These are phyloP conservation scores for Cepphus grylle DNA, from an alignment of 2,113 vertebrate species.

Conservation along the genomic window DNA sequence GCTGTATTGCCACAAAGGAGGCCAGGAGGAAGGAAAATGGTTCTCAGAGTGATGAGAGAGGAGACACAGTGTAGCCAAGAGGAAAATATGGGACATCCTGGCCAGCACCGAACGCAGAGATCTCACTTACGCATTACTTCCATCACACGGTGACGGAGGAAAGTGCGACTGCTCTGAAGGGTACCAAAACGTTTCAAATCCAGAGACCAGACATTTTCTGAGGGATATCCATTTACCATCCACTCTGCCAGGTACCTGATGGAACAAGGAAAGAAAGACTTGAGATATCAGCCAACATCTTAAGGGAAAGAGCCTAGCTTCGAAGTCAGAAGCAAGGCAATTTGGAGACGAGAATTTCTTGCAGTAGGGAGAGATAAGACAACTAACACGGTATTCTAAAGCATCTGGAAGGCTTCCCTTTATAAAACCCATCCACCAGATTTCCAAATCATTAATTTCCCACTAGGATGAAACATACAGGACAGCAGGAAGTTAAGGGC, in stretches of 20 bases:
- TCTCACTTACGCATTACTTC: constrained; percentile 95
- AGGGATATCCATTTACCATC: constrained; percentile 93
- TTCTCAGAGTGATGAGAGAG: not conserved
- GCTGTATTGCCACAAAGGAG: not conserved
- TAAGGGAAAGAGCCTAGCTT: not conserved
- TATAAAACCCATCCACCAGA: not conserved
- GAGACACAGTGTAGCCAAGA: not conserved
- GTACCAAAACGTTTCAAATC: constrained; percentile 94
- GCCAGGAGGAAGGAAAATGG: not conserved
- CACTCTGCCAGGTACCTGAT: constrained; percentile 93
- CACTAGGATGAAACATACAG: not conserved
- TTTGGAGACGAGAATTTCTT: not conserved
- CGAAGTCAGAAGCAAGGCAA: not conserved
- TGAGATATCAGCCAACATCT: not conserved
- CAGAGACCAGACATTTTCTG: constrained; percentile 90
- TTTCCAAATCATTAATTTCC: not conserved
- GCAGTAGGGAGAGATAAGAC: not conserved
- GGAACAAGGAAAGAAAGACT: not conserved
- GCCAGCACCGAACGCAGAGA: not conserved
- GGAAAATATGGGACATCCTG: not conserved
- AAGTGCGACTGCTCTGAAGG: constrained; percentile 96
- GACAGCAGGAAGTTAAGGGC: not conserved
- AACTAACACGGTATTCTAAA: not conserved
- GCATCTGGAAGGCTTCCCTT: not conserved
- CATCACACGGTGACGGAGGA: constrained; percentile 96